Percentiles rank a stretch among this genome's conserved stretches.
Conservation (phyloP, 2,797 vertebrate genomes). For the Percopsis omiscomaycus region DNA sequence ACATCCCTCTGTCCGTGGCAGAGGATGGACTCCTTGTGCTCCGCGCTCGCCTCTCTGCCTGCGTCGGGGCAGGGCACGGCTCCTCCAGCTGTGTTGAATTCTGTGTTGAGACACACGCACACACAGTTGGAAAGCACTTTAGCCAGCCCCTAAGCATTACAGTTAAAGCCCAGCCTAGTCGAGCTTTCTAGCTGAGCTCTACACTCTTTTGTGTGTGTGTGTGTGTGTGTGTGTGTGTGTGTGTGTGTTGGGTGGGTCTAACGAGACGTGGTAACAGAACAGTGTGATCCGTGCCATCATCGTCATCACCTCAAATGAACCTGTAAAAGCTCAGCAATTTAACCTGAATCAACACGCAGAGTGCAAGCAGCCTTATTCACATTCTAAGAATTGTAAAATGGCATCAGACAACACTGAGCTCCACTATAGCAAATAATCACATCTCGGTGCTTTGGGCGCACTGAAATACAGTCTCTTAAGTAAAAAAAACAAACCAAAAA, state of each 20-base stretch:
- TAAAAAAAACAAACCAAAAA: not conserved
- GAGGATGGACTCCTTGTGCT: slow-evolving; percentile 3
- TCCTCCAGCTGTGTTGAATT: slow-evolving; percentile 50
- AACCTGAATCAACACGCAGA: slow-evolving; percentile 42
- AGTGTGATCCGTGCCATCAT: slow-evolving; percentile 11
- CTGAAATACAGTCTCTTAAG: too few species aligned
- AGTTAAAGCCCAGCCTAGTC: slow-evolving; percentile 15
- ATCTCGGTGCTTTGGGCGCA: too few species aligned
- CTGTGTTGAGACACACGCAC: slow-evolving; percentile 1
- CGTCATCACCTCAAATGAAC: slow-evolving; percentile 10
- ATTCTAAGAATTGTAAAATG: not conserved
- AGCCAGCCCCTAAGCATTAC: slow-evolving; percentile 38
- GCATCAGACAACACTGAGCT: not conserved
- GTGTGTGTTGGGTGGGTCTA: not conserved
- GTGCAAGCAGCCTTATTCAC: slow-evolving; percentile 1
- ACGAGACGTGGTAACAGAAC: slow-evolving; percentile 12
- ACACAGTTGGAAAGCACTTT: not conserved
- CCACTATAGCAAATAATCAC: too few species aligned
- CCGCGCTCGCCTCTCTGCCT: slow-evolving; percentile 8
- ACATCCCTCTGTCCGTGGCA: not conserved
- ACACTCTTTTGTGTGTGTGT: not conserved
- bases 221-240: slow-evolving; percentile 2
- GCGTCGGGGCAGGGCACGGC: slow-evolving; percentile 55
- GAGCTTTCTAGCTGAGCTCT: not conserved
- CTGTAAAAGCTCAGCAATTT: slow-evolving; percentile 2